Conservation (phyloP, 2,113 vertebrate species). For the Psilopsiagon aymara region DNA sequence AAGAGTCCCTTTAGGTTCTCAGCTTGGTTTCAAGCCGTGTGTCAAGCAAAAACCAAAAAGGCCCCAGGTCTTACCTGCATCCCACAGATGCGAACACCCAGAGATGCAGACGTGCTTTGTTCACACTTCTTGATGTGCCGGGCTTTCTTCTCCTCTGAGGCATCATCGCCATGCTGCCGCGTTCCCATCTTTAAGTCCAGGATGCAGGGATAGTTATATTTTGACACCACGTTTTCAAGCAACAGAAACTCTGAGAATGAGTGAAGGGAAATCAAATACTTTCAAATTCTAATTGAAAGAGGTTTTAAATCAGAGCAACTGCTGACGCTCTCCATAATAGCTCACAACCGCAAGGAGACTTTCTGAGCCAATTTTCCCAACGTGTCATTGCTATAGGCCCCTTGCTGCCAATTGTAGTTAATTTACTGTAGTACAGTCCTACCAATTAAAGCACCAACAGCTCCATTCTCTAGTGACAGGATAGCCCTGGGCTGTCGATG, state of each 20-base stretch:
- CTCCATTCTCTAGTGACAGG: slow-evolving; percentile 12
- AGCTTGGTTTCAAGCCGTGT: background rate
- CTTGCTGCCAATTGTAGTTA: slow-evolving; percentile 45
- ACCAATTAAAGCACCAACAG: slow-evolving; percentile 42
- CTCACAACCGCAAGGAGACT: slow-evolving; percentile 50
- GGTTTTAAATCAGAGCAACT: slow-evolving; percentile 36
- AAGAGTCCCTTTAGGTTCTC: background rate
- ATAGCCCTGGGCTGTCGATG: slow-evolving; percentile 40
- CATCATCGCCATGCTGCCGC: slow-evolving; percentile 78
- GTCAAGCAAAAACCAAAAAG: accelerated
- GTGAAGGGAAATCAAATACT: slow-evolving; percentile 50
- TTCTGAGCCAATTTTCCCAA: slow-evolving; percentile 11
- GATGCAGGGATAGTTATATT: slow-evolving; percentile 76
- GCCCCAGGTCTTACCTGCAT: slow-evolving; percentile 73
- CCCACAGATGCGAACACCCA: slow-evolving; percentile 77
- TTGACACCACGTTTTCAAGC: slow-evolving; percentile 80
- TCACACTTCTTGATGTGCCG: slow-evolving; percentile 79
- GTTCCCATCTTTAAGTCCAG: slow-evolving; percentile 85
- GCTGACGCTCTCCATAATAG: slow-evolving; percentile 2
- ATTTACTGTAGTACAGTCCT: slow-evolving; percentile 51
- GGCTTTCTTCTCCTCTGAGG: slow-evolving; percentile 80
- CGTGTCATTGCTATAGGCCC: slow-evolving; percentile 23
- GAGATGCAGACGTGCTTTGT: slow-evolving; percentile 77
- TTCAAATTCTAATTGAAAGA: slow-evolving; percentile 2
- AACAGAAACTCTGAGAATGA: slow-evolving; percentile 72